Conservation (phyloP, 2,888 invertebrate species). For the Perizoma flavofasciatum region DNA sequence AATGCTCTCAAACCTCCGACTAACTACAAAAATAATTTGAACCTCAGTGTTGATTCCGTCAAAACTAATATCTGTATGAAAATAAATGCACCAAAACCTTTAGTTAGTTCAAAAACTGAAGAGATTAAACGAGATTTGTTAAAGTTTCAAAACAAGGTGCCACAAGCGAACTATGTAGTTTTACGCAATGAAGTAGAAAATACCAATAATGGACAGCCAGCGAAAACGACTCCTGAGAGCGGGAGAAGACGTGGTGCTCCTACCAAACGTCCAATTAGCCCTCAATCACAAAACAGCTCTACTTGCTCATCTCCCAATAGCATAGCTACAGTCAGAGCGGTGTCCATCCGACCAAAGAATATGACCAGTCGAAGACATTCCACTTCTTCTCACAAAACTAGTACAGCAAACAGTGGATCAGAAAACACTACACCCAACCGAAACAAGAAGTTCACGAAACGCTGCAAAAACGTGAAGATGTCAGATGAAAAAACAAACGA, state of each 20-base stretch:
- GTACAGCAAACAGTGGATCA: slow-evolving; percentile 49
- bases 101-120: slow-evolving; percentile 43
- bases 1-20: slow-evolving; percentile 26
- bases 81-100: slow-evolving; percentile 32
- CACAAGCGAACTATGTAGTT: slow-evolving; percentile 54
- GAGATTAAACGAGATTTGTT: slow-evolving; percentile 53
- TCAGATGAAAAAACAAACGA: slow-evolving; percentile 42
- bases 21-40: slow-evolving; percentile 38
- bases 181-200: slow-evolving; percentile 58
- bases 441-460: slow-evolving; percentile 55
- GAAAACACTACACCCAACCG: slow-evolving; percentile 48
- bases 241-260: slow-evolving; percentile 37
- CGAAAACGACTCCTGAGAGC: slow-evolving; percentile 35
- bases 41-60: slow-evolving; percentile 42
- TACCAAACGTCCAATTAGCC: slow-evolving; percentile 44
- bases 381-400: slow-evolving; percentile 49
- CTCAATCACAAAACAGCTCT: slow-evolving; percentile 63
- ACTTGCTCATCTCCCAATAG: slow-evolving; percentile 69
- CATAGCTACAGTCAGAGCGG: slow-evolving; percentile 62
- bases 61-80: slow-evolving; percentile 33
- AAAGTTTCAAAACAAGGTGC: slow-evolving; percentile 47
- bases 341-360: slow-evolving; percentile 45
- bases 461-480: slow-evolving; percentile 48
- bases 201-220: slow-evolving; percentile 39
- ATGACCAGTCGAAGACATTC: slow-evolving; percentile 48